A percentile compares a stretch with the other conserved stretches of the same genome.
These are phyloP conservation scores for Phoenicopterus ruber DNA, from an alignment of 2,113 vertebrate genomes.

Conservation along the genomic window DNA sequence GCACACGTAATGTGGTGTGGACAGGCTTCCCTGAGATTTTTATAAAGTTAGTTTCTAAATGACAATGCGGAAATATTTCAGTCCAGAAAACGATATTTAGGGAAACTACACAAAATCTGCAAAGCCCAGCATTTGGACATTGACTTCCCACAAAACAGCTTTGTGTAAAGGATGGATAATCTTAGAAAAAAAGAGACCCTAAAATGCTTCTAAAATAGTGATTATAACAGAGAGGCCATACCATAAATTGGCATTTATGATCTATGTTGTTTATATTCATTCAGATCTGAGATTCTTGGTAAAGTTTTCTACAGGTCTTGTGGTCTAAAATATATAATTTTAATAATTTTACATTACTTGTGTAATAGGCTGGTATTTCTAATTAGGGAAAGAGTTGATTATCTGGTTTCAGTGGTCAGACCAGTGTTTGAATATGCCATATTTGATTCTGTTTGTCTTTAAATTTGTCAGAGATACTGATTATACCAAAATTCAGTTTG, in stretches of 20 bases:
- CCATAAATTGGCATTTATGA: background rate
- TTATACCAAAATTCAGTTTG: background rate
- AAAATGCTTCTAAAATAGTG: background rate
- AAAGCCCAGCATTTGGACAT: background rate
- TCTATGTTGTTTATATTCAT: background rate
- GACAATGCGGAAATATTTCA: background rate
- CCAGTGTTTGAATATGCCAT: background rate
- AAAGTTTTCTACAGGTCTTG: background rate
- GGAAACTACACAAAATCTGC: background rate
- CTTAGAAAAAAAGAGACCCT: background rate
- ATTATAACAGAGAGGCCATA: background rate
- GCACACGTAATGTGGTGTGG: fast-evolving
- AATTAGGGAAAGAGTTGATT: background rate
- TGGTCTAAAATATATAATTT: background rate
- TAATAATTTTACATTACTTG: background rate
- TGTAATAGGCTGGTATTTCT: background rate
- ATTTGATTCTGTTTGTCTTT: background rate
- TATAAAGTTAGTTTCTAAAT: background rate
- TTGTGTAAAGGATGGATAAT: background rate
- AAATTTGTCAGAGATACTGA: background rate
- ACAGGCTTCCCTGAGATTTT: background rate
- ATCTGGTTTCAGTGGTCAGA: background rate
- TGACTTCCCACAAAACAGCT: background rate
- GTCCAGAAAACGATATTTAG: background rate
- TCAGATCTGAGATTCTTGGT: background rate